Evolutionary conservation across 92 coral and sea anemone species (phyloP).

Genomic region (Paramuricea clavata): DNA sequence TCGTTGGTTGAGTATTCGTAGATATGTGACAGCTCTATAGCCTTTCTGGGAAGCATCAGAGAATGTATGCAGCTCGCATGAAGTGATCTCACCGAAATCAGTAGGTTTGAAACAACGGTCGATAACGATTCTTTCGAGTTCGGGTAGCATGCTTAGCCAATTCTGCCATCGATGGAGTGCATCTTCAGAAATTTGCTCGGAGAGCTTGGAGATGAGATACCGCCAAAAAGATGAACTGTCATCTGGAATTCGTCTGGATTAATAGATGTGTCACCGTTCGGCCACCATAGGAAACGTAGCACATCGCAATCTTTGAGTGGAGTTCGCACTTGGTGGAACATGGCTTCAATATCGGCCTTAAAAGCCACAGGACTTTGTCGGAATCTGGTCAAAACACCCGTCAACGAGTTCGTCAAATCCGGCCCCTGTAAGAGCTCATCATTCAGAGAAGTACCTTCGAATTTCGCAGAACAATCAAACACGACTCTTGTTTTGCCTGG

Average conservation of each 20-base stretch:
- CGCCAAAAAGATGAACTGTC: slow-evolving; percentile 61
- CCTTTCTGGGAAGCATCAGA: neutral
- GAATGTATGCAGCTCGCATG: neutral
- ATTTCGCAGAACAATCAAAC: slow-evolving; percentile 65
- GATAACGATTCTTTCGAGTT: neutral
- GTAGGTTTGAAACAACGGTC: neutral
- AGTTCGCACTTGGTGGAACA: slow-evolving; percentile 71
- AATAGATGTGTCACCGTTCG: slow-evolving; percentile 29
- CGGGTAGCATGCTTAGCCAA: neutral
- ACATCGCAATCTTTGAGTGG: slow-evolving; percentile 62
- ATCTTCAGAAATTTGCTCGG: slow-evolving; percentile 55
- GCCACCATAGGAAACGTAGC: slow-evolving; percentile 68
- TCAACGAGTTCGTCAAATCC: slow-evolving; percentile 62
- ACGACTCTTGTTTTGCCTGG: slow-evolving; percentile 67
- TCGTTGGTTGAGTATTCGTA: neutral
- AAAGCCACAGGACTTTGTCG: slow-evolving; percentile 64
- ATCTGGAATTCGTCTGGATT: slow-evolving; percentile 53
- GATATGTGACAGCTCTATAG: neutral
- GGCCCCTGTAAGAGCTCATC: slow-evolving; percentile 64
- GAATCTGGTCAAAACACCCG: slow-evolving; percentile 67
- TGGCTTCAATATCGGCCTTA: slow-evolving; percentile 69
- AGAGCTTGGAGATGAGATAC: slow-evolving; percentile 54
- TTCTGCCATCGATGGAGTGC: slow-evolving; percentile 12
- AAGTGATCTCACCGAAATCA: neutral
- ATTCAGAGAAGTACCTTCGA: slow-evolving; percentile 49